Evolutionary conservation across 1,140 invertebrate species (phyloP).

Genomic region (Bombus consobrinus): DNA sequence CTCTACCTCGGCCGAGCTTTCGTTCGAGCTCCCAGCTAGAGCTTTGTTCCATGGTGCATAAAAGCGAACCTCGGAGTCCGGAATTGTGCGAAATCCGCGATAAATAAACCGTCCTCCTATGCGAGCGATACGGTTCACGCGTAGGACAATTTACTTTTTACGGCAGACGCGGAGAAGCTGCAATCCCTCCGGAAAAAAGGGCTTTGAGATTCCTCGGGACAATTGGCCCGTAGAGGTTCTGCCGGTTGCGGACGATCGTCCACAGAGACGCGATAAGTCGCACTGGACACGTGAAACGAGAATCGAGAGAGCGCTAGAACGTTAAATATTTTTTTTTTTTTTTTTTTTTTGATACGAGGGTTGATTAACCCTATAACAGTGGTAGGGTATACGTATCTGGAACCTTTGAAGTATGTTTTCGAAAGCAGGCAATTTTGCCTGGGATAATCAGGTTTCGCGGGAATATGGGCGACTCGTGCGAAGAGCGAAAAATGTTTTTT

Average conservation of each 20-base stretch:
- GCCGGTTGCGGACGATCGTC: background rate
- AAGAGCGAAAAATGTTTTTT: conserved; percentile 22
- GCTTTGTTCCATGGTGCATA: conserved; percentile 37
- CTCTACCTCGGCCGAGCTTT: background rate
- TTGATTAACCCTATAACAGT: conserved; percentile 4
- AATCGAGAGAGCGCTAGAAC: background rate
- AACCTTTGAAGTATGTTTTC: conserved; percentile 15
- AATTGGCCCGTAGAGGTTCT: conserved; percentile 5
- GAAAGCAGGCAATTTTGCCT: conserved; percentile 7
- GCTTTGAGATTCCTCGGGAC: background rate
- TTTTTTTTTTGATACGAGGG: background rate
- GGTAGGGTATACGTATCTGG: background rate
- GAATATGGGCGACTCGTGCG: background rate
- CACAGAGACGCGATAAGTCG: background rate
- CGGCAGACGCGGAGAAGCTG: background rate
- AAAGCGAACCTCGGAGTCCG: conserved; percentile 18
- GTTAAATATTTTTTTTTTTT: background rate
- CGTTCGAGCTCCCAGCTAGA: background rate
- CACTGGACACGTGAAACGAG: background rate
- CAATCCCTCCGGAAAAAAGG: background rate
- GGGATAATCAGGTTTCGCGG: conserved; percentile 18
- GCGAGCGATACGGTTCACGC: conserved; percentile 23
- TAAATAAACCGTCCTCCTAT: conserved; percentile 44
- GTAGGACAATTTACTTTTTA: conserved; percentile 37
- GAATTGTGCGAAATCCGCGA: conserved; percentile 44